Evolutionary conservation across 2,797 vertebrate species (phyloP).

Genomic region (Miichthys miiuy): DNA sequence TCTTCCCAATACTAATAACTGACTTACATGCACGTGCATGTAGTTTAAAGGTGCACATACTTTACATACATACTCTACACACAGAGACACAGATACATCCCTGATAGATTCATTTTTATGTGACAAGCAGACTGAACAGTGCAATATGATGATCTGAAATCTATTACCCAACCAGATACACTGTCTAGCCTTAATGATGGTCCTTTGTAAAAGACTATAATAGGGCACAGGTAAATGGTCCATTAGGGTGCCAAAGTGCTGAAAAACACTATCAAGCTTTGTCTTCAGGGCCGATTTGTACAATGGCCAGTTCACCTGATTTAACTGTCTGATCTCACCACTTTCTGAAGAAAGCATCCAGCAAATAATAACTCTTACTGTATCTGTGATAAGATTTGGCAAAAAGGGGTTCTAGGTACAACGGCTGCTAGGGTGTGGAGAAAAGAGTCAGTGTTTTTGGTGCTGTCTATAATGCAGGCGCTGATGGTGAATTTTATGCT

Average conservation of each 20-base stretch:
- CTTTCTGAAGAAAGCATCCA: not conserved
- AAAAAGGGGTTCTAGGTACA: not conserved
- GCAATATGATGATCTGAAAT: constrained; percentile 42
- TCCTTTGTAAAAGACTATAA: constrained; percentile 45
- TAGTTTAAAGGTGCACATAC: not conserved
- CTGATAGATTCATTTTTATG: not conserved
- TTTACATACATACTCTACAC: not conserved
- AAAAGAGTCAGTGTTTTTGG: constrained; percentile 7
- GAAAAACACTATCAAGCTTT: constrained; percentile 49
- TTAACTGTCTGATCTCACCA: constrained; percentile 4
- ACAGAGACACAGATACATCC: not conserved
- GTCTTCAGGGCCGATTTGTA: constrained; percentile 41
- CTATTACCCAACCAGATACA: constrained; percentile 25
- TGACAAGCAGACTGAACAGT: constrained; percentile 16
- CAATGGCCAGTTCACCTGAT: constrained; percentile 36
- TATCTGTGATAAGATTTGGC: not conserved
- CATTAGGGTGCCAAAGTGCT: constrained; percentile 53
- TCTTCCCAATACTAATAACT: not conserved
- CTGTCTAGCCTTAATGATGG: constrained; percentile 46
- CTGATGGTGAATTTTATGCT: constrained; percentile 34
- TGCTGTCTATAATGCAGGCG: constrained; percentile 15
- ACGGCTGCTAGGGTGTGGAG: not conserved
- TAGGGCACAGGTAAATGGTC: constrained; percentile 56
- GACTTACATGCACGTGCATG: not conserved
- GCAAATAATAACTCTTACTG: not conserved